Base-by-base conservation (phyloP, 2,888 invertebrate genomes). In the Dastarcus helophoroides region DNA sequence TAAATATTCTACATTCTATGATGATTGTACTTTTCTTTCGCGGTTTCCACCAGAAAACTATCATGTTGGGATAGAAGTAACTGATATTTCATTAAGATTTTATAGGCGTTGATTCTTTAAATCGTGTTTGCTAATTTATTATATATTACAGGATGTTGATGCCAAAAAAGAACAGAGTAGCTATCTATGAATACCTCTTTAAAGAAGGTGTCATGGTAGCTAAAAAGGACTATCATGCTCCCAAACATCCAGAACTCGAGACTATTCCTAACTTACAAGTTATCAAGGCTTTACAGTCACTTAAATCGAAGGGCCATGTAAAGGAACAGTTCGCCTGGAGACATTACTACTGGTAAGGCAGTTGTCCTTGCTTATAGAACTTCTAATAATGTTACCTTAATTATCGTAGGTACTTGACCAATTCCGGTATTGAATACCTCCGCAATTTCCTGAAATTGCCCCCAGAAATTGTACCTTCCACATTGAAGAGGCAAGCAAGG, bases 301-400 rank as follows among this genome's bases (percentile, higher is more conserved):
- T 99, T 46, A 94, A 94, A 65, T 97, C 97, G 3, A 77, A 86
- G 60, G 97, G 95, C 36, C 86, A 80, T 55, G 98, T 98, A n/a
- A 90, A 86, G 63, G 97, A 98, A 71, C 97, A 98, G 66, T 98
- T 98, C 64, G 95, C 97, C 3, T 99, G 98, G 98, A 79, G 97
- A 54, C 97, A 98, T 63, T 98, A 88, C 56, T 99, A 99, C 64
- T 99, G 97, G 95, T 78, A 62, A 60, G 64, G 8, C 8, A 19
- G 31, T 28, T 10, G 4, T 22, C 8, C 22, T n/a, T 13, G 7
- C 11, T 21, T 21, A 5, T 14, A 6, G 10, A 5, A 19, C 14
- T 13, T 13, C 14, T 26, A 12, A 26, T 12, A 11, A 26, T 13
- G 4, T 5, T 3, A 8, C 12, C 17, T 19, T 19, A 19, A 14